Percentiles rank a stretch among this genome's conserved stretches.
phyloP scores from a whole-genome alignment of 2,113 vertebrate species.

The Psilopogon haemacephalus region DNA sequence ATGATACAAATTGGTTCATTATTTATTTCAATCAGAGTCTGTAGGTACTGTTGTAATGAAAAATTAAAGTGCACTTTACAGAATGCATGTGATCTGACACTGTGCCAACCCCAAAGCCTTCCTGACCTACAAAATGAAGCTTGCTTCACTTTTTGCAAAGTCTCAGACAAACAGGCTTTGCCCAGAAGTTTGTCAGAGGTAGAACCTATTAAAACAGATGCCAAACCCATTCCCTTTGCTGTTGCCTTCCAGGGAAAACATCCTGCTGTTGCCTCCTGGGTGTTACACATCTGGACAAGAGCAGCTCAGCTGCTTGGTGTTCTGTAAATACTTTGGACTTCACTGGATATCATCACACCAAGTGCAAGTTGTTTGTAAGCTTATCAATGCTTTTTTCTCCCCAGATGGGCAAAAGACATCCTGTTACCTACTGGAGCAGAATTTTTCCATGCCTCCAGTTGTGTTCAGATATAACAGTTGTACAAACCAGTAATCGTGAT shows the following conservation, averaged over 20 bases:
- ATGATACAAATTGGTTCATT: slow-evolving; percentile 49
- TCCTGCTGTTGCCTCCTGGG: not conserved
- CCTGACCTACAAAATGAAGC: slow-evolving; percentile 35
- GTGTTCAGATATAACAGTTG: not conserved
- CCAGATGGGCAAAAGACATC: not conserved
- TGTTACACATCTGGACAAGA: not conserved
- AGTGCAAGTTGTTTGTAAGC: not conserved
- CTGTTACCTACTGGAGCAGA: not conserved
- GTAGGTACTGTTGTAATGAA: slow-evolving; percentile 47
- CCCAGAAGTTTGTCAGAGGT: not conserved
- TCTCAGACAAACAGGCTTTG: not conserved
- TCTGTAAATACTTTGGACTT: not conserved
- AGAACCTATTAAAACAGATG: not conserved
- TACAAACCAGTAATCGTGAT: not conserved
- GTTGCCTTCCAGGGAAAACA: not conserved
- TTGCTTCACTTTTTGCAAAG: not conserved
- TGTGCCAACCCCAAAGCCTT: not conserved
- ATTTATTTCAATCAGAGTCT: slow-evolving; percentile 58
- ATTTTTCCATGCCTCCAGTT: not conserved
- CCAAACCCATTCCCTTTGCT: not conserved
- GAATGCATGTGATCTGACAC: slow-evolving; percentile 1
- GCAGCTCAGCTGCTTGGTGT: not conserved
- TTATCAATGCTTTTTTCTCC: not conserved
- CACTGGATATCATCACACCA: not conserved
- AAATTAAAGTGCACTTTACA: slow-evolving; percentile 39